Evolutionary conservation across 2,797 vertebrate species (phyloP), one percentile per base, ranked within the genome.

Genomic region (Myotis daubentonii): DNA sequence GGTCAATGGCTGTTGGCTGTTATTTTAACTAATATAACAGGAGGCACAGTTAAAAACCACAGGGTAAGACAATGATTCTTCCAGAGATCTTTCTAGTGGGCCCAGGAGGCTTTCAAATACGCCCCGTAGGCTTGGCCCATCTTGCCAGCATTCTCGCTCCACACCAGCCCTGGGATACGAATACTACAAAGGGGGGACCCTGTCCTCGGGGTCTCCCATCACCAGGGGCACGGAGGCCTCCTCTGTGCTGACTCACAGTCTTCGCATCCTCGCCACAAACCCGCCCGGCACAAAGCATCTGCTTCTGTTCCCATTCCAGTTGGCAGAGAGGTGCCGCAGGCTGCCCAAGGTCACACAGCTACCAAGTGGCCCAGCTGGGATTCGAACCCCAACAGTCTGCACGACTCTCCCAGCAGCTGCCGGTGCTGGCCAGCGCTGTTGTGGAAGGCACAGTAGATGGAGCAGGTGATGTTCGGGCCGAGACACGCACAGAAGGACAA

Each of bases 371-470:
- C 12, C 4, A 17, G 72, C 55, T 57, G 47, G 49, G 74, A 85
- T 66, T 53, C 44, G 78, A 93, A 78, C 71, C 36, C n/a, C 5
- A 6, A 55, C 51, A 33, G 5, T 62, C 16, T 62, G 3, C 8
- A n/a, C 47, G 28, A 30, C n/a, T 10, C 71, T 5, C 28, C 36
- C 19, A 0, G 8, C 13, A 19, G 28, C 30, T 44, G 20, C 20
- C 13, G 30, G 23, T 0, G 19, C 6, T 4, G 17, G 38, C n/a
- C 66, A n/a, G 19, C 2, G 2, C n/a, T 12, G 7, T 6, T 13
- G 6, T 6, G 15, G 41, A 22, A 25, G 2, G 8, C 3, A 1
- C 38, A 13, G 44, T 36, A 25, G 60, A 0, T 0, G 10, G 38
- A 33, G 20, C 72, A 36, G 20, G 55, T 19, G 44, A 38, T 36